A percentile compares a stretch with the other conserved stretches of the same genome.
Conservation (phyloP, 2,797 vertebrate species). For the Manis pentadactyla region DNA sequence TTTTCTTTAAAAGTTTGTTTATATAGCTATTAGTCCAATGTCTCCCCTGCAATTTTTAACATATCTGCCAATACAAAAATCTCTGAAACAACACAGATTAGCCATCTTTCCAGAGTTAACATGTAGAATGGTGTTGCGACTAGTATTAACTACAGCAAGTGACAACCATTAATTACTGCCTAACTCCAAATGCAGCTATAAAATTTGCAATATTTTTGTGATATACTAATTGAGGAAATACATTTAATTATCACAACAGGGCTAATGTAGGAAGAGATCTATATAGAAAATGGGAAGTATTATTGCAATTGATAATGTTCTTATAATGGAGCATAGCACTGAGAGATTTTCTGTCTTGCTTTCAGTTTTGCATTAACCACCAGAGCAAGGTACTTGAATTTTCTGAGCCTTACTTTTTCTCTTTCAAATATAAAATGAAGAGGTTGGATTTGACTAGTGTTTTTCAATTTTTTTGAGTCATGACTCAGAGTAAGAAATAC, state of each 20-base stretch:
- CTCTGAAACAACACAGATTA: conserved; percentile 28
- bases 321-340: not conserved
- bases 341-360: conserved; percentile 5
- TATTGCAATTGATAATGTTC: not conserved
- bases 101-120: not conserved
- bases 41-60: not conserved
- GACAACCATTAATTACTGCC: not conserved
- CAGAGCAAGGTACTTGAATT: conserved; percentile 5
- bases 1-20: not conserved
- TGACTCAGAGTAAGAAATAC: not conserved
- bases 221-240: not conserved
- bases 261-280: not conserved
- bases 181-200: not conserved
- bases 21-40: not conserved
- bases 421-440: conserved; percentile 14
- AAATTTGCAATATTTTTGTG: conserved; percentile 38
- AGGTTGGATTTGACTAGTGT: not conserved
- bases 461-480: not conserved
- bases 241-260: not conserved
- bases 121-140: not conserved
- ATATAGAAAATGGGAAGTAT: not conserved
- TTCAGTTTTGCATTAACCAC: not conserved
- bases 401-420: not conserved
- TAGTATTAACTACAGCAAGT: not conserved
- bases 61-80: not conserved